Evolutionary conservation across 2,888 invertebrate species (phyloP).

Genomic region (Hyposoter dolosus): DNA sequence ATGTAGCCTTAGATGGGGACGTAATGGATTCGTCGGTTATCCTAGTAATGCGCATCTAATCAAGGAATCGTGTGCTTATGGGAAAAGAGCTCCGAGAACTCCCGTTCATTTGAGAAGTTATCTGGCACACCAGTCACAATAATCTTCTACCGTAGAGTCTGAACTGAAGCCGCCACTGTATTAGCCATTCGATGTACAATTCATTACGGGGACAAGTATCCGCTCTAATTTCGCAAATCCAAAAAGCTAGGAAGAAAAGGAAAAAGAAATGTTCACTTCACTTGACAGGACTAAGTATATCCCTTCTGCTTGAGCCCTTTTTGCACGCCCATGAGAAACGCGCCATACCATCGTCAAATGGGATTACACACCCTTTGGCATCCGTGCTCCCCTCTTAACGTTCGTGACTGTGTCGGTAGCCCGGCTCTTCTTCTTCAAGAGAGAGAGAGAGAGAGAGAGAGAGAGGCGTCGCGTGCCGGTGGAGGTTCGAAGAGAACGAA

Average conservation of each 20-base stretch:
- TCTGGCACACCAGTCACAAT: neutral
- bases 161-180: neutral
- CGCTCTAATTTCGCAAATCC: neutral
- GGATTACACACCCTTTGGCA: slow-evolving; percentile 57
- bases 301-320: slow-evolving; percentile 22
- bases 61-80: slow-evolving; percentile 21
- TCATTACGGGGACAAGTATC: neutral
- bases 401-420: slow-evolving; percentile 31
- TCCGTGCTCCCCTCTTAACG: slow-evolving; percentile 38
- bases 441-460: neutral
- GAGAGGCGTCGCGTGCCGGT: slow-evolving; percentile 23
- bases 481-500: neutral
- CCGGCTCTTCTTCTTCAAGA: slow-evolving; percentile 6
- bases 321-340: slow-evolving; percentile 27
- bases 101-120: neutral
- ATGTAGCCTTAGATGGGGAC: slow-evolving; percentile 30
- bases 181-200: slow-evolving; percentile 1
- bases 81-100: slow-evolving; percentile 32
- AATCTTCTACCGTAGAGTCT: neutral
- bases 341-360: slow-evolving; percentile 49
- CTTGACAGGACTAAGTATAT: slow-evolving; percentile 18
- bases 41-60: slow-evolving; percentile 39
- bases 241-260: neutral
- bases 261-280: slow-evolving; percentile 26
- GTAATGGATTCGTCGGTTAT: slow-evolving; percentile 23